Percentiles rank a stretch among this genome's conserved stretches.
Evolutionary conservation across 2,888 invertebrate genomes (phyloP).

Genomic region (Melipona beecheii): DNA sequence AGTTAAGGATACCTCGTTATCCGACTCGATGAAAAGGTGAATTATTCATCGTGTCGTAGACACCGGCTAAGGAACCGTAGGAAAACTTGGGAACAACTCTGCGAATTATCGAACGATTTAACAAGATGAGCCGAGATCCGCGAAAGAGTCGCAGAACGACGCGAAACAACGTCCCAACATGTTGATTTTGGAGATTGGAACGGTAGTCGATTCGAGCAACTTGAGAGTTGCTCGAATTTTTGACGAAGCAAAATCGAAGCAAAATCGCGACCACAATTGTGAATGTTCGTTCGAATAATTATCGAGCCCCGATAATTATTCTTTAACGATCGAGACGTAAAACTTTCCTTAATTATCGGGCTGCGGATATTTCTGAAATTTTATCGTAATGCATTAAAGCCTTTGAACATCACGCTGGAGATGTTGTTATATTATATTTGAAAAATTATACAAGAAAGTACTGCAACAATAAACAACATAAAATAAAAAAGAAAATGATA

Average conservation of each 20-base stretch:
- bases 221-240: background rate
- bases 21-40: slow-evolving; percentile 31
- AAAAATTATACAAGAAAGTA: too few species aligned
- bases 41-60: slow-evolving; percentile 40
- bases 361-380: too few species aligned
- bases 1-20: slow-evolving; percentile 38
- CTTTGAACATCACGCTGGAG: too few species aligned
- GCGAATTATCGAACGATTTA: background rate
- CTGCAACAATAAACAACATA: too few species aligned
- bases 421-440: accelerated
- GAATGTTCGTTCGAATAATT: too few species aligned
- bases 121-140: background rate
- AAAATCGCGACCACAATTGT: too few species aligned
- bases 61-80: slow-evolving; percentile 9
- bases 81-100: slow-evolving; percentile 16
- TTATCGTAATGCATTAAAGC: too few species aligned
- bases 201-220: background rate
- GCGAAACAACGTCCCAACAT: background rate
- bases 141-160: background rate
- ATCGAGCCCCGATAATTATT: background rate
- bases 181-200: background rate
- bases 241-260: background rate
- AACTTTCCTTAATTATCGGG: background rate
- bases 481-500: too few species aligned
- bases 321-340: too few species aligned